Evolutionary conservation across 2,888 invertebrate species (phyloP).

Genomic region (Pyrrhosoma nymphula): DNA sequence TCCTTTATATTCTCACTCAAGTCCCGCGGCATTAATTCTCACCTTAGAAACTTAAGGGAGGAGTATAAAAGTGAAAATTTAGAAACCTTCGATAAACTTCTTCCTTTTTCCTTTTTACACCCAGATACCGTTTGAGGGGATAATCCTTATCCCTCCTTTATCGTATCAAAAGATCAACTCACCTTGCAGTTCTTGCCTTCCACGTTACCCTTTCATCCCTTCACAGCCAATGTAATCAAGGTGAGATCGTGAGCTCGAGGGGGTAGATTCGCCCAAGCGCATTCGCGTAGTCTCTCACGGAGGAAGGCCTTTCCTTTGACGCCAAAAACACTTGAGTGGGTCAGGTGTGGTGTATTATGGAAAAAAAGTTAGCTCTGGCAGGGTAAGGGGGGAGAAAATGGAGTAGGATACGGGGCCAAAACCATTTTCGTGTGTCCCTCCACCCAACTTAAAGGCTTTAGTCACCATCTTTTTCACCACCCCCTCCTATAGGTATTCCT

Average conservation of each 20-base stretch:
- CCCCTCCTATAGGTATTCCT: background rate
- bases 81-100: background rate
- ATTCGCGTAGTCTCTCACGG: background rate
- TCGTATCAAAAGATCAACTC: constrained; percentile 34
- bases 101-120: background rate
- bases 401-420: background rate
- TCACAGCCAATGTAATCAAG: constrained; percentile 56
- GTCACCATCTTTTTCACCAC: background rate
- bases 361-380: background rate
- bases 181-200: constrained; percentile 20
- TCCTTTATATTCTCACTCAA: too few species aligned
- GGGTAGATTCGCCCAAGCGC: background rate
- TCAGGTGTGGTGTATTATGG: background rate
- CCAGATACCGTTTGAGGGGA: background rate
- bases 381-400: background rate
- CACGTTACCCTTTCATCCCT: background rate
- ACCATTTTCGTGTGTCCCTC: background rate
- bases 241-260: constrained; percentile 15
- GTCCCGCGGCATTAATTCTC: too few species aligned
- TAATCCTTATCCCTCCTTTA: background rate
- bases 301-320: too few species aligned
- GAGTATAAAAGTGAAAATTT: background rate
- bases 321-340: background rate
- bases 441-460: background rate
- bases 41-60: background rate